phyloP scores from a whole-genome alignment of 2,113 vertebrate species.

The human (Homo sapiens) region DNA sequence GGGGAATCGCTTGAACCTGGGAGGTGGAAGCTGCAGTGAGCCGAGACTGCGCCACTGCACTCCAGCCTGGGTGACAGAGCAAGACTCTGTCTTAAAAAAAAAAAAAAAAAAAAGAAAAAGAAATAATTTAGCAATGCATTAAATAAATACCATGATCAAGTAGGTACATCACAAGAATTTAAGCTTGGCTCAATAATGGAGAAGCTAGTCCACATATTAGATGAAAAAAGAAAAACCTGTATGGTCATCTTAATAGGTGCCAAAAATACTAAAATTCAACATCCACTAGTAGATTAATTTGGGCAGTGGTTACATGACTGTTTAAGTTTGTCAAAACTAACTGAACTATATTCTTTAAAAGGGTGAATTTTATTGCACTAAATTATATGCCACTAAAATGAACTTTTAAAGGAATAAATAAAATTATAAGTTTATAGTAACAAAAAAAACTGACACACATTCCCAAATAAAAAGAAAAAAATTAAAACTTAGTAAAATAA shows the following conservation, averaged over 20 bases:
- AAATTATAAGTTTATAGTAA: background rate
- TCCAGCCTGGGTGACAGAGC: too few relatives aligned
- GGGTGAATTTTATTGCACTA: background rate
- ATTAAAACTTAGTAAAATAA: background rate
- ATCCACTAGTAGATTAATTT: background rate
- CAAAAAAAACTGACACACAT: background rate
- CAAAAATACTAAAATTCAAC: background rate
- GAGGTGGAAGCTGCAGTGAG: too few relatives aligned
- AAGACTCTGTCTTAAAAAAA: too few relatives aligned
- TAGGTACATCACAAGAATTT: background rate
- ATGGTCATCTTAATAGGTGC: background rate
- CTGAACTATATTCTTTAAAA: background rate
- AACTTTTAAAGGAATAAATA: slow-evolving; percentile 18
- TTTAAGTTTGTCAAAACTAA: background rate
- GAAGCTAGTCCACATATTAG: background rate
- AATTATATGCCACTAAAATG: slow-evolving; percentile 23
- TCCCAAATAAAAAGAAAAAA: background rate
- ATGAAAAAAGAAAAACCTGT: background rate
- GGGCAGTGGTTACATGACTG: background rate
- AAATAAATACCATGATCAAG: background rate
- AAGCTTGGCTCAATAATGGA: background rate
- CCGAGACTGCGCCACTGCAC: too few relatives aligned
- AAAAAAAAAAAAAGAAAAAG: too few relatives aligned
- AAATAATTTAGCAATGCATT: background rate
- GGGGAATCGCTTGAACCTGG: too few relatives aligned